These are phyloP conservation scores for Butastur rufipennis DNA, from an alignment of 2,113 vertebrate species.

Conservation along the genomic window DNA sequence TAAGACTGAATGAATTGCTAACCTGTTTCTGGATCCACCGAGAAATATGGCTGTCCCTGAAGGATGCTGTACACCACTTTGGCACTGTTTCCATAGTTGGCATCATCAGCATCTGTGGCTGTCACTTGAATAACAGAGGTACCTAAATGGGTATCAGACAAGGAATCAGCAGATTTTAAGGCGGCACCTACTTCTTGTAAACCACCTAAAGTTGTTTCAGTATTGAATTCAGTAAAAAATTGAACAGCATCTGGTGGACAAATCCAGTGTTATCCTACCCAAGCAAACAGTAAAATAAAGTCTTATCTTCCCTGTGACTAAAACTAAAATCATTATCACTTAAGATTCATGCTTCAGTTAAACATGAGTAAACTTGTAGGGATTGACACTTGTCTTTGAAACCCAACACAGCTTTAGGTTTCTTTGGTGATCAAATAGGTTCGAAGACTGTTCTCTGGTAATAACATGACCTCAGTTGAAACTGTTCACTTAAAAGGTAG, in stretches of 20 bases:
- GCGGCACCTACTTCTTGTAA: neutral
- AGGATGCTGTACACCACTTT: conserved; percentile 97
- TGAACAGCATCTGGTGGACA: rapidly evolving
- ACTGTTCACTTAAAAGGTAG: neutral
- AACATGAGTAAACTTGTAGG: neutral
- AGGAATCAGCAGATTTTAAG: neutral
- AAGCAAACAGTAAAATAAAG: neutral
- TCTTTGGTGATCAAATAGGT: neutral
- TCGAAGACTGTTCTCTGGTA: neutral
- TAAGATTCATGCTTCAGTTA: neutral
- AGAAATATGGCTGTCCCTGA: conserved; percentile 96
- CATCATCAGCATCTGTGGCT: conserved; percentile 92
- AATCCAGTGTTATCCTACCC: neutral
- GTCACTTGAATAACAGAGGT: conserved; percentile 92
- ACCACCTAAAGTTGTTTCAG: neutral
- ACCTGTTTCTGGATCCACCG: conserved; percentile 97
- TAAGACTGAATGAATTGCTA: neutral
- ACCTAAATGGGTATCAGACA: conserved; percentile 72
- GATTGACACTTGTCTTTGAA: neutral
- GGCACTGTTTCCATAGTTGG: conserved; percentile 95
- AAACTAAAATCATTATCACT: neutral
- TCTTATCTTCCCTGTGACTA: neutral
- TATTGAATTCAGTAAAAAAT: neutral
- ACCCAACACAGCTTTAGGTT: rapidly evolving
- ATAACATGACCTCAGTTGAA: neutral